A percentile compares a stretch with the other conserved stretches of the same genome.
phyloP scores from a whole-genome alignment of 1,140 invertebrate genomes.

The Centruroides sculpturatus region DNA sequence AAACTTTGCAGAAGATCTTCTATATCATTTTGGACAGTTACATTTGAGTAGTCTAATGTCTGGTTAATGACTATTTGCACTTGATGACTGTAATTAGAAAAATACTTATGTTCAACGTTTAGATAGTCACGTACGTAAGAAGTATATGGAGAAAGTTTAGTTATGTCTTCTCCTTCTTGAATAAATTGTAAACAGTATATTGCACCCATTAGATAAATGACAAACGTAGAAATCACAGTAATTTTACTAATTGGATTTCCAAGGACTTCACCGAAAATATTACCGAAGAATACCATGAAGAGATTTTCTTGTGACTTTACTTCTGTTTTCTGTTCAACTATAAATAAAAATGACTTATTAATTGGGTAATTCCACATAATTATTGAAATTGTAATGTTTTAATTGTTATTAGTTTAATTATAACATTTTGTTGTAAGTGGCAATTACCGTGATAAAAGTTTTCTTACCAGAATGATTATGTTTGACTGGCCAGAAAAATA shows the following conservation, averaged over 20 bases:
- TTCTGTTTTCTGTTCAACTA: no score
- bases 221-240: constrained; percentile 58
- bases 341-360: no score
- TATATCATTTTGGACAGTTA: constrained; percentile 34
- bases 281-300: constrained; percentile 75
- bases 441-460: no score
- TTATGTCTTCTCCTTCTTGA: constrained; percentile 70
- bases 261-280: constrained; percentile 56
- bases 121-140: constrained; percentile 80
- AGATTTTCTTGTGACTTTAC: constrained; percentile 43
- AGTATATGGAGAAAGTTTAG: constrained; percentile 65
- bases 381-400: no score
- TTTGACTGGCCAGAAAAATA: no score
- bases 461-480: no score
- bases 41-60: constrained; percentile 67
- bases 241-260: constrained; percentile 57
- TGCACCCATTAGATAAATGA: constrained; percentile 61
- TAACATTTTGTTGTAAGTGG: no score
- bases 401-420: no score
- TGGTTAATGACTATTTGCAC: constrained; percentile 75
- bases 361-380: no score
- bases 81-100: constrained; percentile 73
- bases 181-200: constrained; percentile 72
- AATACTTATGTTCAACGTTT: constrained; percentile 70
- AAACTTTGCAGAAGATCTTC: constrained; percentile 60